These are phyloP conservation scores for Misgurnus mizolepis DNA, from an alignment of 2,113 vertebrate genomes.

Conservation along the genomic window DNA sequence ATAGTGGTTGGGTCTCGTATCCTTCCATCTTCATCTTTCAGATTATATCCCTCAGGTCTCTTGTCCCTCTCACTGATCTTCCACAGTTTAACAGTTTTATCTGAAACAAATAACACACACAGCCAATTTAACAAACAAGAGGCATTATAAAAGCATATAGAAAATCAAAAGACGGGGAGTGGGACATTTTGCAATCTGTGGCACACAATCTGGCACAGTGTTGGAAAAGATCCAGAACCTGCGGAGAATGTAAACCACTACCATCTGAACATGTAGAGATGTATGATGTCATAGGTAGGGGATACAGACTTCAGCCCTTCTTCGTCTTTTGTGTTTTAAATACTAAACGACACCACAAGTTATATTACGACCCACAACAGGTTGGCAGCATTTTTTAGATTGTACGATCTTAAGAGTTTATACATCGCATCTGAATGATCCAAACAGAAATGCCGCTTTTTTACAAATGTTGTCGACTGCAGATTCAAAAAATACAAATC, in stretches of 20 bases:
- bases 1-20: slow-evolving; percentile 94
- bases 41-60: slow-evolving; percentile 95
- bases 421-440: no score
- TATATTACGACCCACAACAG: no score
- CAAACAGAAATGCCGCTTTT: no score
- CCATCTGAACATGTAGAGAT: slow-evolving; percentile 17
- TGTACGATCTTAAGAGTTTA: no score
- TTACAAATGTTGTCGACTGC: no score
- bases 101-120: slow-evolving; percentile 70
- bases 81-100: slow-evolving; percentile 99
- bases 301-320: not conserved
- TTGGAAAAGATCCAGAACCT: slow-evolving; percentile 43
- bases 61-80: slow-evolving; percentile 99
- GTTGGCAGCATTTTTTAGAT: no score
- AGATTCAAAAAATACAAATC: no score
- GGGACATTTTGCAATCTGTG: slow-evolving; percentile 3
- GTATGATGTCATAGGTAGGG: not conserved
- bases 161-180: slow-evolving; percentile 5
- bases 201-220: slow-evolving; percentile 47
- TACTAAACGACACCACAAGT: not conserved
- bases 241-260: slow-evolving; percentile 36
- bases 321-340: not conserved
- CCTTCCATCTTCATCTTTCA: slow-evolving; percentile 96
- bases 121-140: slow-evolving; percentile 80
- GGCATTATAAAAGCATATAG: not conserved